Evolutionary conservation across 2,888 invertebrate species (phyloP), one percentile per base, ranked within the genome.

Genomic region (Silvanus unidentatus): DNA sequence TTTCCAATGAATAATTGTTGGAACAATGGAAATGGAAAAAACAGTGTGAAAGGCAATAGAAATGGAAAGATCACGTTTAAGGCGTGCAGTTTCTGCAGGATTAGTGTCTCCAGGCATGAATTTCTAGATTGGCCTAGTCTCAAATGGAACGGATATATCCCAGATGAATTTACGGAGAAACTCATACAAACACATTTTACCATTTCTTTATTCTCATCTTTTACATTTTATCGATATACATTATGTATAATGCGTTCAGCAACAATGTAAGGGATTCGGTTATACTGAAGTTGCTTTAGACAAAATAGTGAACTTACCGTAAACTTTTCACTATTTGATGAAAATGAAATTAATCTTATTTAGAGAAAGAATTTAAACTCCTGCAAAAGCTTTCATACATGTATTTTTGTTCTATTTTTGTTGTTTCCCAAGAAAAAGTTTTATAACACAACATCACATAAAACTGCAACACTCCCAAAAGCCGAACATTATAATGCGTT

Each of bases 101-200:
- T 51, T 50, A 54, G 47, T 43, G 43, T 50, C 47, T 45, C 48
- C 45, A 40, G 49, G 45, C 51, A 47, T 52, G 54, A 52, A 49
- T 50, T 52, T 45, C 42, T 42, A 41, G 45, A 45, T 47, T 43
- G 45, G 47, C 42, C 44, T 45, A 47, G 47, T 45, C 50, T 47
- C 50, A 39, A 41, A 50, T 50, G 46, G 44, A 42, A 43, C 39
- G 41, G 44, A 52, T 49, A 41, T 40, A 49, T 47, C 49, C 49
- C 52, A 27, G 28, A 29, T 45, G 51, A 48, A 48, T 47, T 39
- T 22, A 8, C 22, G 4, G 4, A 22, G 22, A 22, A 22, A 22
- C 8, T 22, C 22, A 22, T 8, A 22, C 22, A 22, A 22, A 22
- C 8, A 22, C 22, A 22, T 8, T 22, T 8, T 22, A 22, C 22